Conservation (phyloP, 2,113 vertebrate genomes). For the Oreochromis aureus region DNA sequence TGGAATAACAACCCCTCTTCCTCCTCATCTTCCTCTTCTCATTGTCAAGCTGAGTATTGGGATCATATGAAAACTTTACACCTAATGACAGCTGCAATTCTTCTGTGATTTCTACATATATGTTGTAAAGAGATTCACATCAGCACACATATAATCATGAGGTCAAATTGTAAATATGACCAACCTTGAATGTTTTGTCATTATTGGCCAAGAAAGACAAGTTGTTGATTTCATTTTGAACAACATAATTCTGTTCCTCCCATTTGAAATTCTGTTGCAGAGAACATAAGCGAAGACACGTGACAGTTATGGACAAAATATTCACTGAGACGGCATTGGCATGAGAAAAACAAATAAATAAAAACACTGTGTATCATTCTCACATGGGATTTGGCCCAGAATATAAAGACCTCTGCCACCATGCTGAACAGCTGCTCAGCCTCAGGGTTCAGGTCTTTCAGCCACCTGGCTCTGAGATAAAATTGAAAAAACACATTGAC, state of each 20-base stretch:
- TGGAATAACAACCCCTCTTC: conserved; percentile 86
- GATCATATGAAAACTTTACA: not conserved
- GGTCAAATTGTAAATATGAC: not conserved
- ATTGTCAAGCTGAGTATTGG: conserved; percentile 67
- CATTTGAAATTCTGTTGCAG: conserved; percentile 90
- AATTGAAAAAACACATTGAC: conserved; percentile 2
- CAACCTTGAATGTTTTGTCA: conserved; percentile 84
- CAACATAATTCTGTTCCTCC: conserved; percentile 94
- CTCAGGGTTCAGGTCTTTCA: conserved; percentile 80
- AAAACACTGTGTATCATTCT: conserved; percentile 44
- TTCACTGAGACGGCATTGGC: not conserved
- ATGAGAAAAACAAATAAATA: not conserved
- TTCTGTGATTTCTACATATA: not conserved
- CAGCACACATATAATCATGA: not conserved
- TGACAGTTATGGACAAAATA: not conserved
- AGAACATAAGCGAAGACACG: not conserved
- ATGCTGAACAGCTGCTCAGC: conserved; percentile 88
- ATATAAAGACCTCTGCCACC: conserved; percentile 92
- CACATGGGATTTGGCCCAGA: conserved; percentile 95
- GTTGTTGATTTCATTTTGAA: conserved; percentile 95
- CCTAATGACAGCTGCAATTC: not conserved
- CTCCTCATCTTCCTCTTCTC: conserved; percentile 84
- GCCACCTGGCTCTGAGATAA: conserved; percentile 83
- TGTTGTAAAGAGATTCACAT: not conserved
- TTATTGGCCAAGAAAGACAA: conserved; percentile 86